These are phyloP conservation scores for Dinocampus coccinellae DNA, from an alignment of 2,888 invertebrate species.

Conservation along the genomic window DNA sequence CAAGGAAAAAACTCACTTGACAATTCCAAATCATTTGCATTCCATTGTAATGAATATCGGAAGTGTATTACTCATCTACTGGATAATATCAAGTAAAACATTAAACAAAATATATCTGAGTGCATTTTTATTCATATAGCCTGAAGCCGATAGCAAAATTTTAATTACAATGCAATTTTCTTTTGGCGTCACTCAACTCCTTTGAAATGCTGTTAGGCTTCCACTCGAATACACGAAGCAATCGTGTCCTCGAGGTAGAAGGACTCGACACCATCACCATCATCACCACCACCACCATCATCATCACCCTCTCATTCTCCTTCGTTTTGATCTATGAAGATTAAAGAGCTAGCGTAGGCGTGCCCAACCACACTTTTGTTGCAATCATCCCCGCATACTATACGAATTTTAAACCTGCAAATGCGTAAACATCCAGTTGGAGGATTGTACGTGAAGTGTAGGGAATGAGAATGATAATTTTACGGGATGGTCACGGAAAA, in stretches of 20 bases:
- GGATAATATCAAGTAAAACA: conserved; percentile 1
- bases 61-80: neutral
- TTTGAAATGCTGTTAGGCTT: conserved; percentile 67
- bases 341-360: conserved; percentile 62
- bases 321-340: conserved; percentile 67
- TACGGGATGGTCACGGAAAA: conserved; percentile 16
- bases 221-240: conserved; percentile 66
- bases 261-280: conserved; percentile 19
- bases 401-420: conserved; percentile 48
- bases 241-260: conserved; percentile 58
- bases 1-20: neutral
- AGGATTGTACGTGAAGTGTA: conserved; percentile 36
- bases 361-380: conserved; percentile 38
- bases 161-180: conserved; percentile 69
- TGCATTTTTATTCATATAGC: conserved; percentile 12
- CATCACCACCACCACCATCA: neutral
- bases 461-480: conserved; percentile 25
- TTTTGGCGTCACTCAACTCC: conserved; percentile 55
- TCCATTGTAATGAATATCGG: conserved; percentile 24
- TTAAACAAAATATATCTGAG: conserved; percentile 12
- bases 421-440: conserved; percentile 55
- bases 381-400: conserved; percentile 36
- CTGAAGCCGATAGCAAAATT: conserved; percentile 44
- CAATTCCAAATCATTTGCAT: conserved; percentile 19
- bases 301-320: conserved; percentile 32